phyloP scores from a whole-genome alignment of 1,140 invertebrate genomes.

The Penaeus vannamei region DNA sequence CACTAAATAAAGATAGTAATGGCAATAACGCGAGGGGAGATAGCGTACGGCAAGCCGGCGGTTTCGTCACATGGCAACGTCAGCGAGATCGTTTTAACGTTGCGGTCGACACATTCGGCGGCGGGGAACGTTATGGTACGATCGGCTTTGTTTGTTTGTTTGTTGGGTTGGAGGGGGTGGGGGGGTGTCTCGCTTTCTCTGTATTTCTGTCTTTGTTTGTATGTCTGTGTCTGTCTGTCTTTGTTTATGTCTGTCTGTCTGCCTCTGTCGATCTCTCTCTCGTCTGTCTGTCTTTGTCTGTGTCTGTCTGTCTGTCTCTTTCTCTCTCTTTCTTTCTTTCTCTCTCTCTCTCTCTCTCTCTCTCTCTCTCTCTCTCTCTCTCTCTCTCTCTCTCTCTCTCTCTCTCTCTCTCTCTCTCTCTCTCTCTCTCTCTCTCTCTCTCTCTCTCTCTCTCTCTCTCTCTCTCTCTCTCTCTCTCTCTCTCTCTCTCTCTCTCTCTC shows the following conservation, averaged over 20 bases:
- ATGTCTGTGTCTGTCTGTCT: not conserved
- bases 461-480: not conserved
- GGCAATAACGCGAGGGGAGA: no score
- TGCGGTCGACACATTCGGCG: no score
- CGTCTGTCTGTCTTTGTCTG: not conserved
- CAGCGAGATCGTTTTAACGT: no score
- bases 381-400: not conserved
- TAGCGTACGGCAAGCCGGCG: no score
- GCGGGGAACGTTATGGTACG: no score
- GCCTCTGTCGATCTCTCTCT: not conserved
- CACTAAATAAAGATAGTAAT: no score
- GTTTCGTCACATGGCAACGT: no score
- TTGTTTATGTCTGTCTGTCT: not conserved
- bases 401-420: not conserved
- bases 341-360: not conserved
- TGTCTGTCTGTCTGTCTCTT: not conserved
- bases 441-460: not conserved
- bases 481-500: not conserved
- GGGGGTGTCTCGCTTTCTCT: not conserved
- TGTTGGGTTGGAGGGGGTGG: no score
- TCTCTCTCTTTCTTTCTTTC: not conserved
- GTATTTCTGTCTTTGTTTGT: not conserved
- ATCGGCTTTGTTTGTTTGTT: no score
- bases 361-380: not conserved
- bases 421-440: not conserved